Base-by-base conservation (phyloP, 2,888 invertebrate genomes). In the Hirtodrosophila histrioides region DNA sequence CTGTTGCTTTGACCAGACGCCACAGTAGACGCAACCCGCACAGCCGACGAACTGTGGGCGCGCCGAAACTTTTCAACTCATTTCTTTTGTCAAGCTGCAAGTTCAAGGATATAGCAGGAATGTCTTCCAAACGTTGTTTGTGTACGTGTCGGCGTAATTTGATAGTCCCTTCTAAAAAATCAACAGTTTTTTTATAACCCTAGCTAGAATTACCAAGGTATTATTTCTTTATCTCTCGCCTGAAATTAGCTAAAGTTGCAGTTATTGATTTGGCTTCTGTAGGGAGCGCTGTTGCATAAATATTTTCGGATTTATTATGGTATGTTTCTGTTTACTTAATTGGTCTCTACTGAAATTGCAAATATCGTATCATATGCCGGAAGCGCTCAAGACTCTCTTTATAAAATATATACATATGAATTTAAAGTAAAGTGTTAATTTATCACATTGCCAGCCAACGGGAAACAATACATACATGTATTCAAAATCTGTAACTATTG, bases 201-300 rank as follows among this genome's bases (percentile, higher is more conserved):
- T 66, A 65, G 66, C 69, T 83, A 72, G 56, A 86, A 67, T 83
- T 83, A 86, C 83, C 66, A 35, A 51, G 48, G 54, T 64, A 40
- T 68, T 54, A 56, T 72, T 73, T 68, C 40, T 48, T 57, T 64
- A 54, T 61, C 27, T 49, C 29, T 41, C 39, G 37, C 55, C 46
- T 46, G 33, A 40, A 69, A 69, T 64, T 74, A 69, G 56, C 73
- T 55, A 63, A 67, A 65, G 61, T 70, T 75, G 72, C 69, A 65
- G 67, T 75, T 83, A 82, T 81, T 87, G 80, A 86, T 80, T 88
- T 79, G 83, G 84, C 89, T 89, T 88, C 88, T 84, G 88, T 81
- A 54, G 49, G 31, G 12, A 48, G 43, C 29, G 8, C 29, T 10
- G 11, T 12, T 11, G 8, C 9, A 33, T 8, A 31, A 31, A 31